Conservation (phyloP, 1,140 invertebrate genomes). For the Macrosteles quadrilineatus region DNA sequence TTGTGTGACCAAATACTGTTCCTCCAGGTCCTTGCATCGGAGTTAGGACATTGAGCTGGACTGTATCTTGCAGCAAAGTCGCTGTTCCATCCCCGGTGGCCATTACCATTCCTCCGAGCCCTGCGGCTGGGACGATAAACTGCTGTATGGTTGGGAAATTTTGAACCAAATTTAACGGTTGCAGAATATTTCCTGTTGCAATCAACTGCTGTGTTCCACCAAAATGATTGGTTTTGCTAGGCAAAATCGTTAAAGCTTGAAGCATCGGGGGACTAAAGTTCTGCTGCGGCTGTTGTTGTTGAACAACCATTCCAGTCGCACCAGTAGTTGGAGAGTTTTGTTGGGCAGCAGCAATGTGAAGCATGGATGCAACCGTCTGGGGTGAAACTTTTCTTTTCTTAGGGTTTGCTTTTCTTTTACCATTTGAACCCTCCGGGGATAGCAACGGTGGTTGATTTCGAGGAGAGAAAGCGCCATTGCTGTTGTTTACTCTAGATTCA, state of each 20-base stretch:
- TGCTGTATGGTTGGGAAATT: conserved; percentile 80
- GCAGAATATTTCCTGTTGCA: conserved; percentile 61
- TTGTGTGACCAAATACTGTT: conserved; percentile 54
- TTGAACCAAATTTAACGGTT: conserved; percentile 78
- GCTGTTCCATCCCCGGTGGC: conserved; percentile 66
- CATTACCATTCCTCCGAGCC: conserved; percentile 75
- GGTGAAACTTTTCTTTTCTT: conserved; percentile 72
- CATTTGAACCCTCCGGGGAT: conserved; percentile 63
- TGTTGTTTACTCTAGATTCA: conserved; percentile 26
- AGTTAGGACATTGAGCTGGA: conserved; percentile 75
- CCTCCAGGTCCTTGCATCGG: conserved; percentile 64
- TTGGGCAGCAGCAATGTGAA: conserved; percentile 62
- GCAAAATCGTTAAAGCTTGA: conserved; percentile 73
- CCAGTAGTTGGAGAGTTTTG: conserved; percentile 52
- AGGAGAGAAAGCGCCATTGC: conserved; percentile 38
- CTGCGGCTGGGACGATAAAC: conserved; percentile 78
- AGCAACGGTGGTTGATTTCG: conserved; percentile 57
- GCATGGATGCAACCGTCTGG: conserved; percentile 71
- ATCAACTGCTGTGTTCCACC: conserved; percentile 42
- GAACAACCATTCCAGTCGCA: conserved; percentile 39
- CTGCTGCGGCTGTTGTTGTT: conserved; percentile 42
- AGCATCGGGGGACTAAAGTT: conserved; percentile 41
- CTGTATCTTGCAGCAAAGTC: conserved; percentile 63
- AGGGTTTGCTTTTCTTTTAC: conserved; percentile 62
- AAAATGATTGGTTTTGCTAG: conserved; percentile 60